These are phyloP conservation scores for Allacma fusca DNA, from an alignment of 2,888 invertebrate species.

Conservation along the genomic window DNA sequence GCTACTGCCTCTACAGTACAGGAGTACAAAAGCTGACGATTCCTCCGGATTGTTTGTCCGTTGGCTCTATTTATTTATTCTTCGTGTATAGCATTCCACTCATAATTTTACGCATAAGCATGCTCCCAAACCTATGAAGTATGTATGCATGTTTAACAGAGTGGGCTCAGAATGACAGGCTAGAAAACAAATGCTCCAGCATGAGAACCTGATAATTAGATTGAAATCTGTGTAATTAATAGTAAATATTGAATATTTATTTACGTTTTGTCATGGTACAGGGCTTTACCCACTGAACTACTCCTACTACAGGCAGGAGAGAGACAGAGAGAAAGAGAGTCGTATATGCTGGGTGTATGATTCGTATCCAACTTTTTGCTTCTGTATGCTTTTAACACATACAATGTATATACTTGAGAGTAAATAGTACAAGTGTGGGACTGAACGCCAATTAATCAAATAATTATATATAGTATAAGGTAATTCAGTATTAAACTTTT, in stretches of 20 bases:
- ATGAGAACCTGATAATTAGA: conserved; percentile 6
- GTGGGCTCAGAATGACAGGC: too few species aligned
- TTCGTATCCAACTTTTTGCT: too few species aligned
- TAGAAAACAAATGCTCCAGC: too few species aligned
- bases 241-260: conserved; percentile 16
- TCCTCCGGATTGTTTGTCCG: too few species aligned
- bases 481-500: not conserved
- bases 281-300: not conserved
- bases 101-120: not conserved
- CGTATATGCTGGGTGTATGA: not conserved
- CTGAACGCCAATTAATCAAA: not conserved
- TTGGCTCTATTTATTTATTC: too few species aligned
- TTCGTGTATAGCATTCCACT: not conserved
- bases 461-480: not conserved
- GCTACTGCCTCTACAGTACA: not conserved
- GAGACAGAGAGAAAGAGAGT: not conserved
- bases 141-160: not conserved
- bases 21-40: too few species aligned
- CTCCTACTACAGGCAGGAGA: not conserved
- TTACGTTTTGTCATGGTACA: not conserved
- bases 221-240: conserved; percentile 12
- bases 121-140: not conserved
- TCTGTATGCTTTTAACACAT: too few species aligned
- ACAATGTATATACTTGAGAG: too few species aligned
- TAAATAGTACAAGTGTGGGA: conserved; percentile 5